Percentiles rank a stretch among this genome's conserved stretches.
Conservation (phyloP, 2,888 invertebrate genomes). For the Globia sparganii region DNA sequence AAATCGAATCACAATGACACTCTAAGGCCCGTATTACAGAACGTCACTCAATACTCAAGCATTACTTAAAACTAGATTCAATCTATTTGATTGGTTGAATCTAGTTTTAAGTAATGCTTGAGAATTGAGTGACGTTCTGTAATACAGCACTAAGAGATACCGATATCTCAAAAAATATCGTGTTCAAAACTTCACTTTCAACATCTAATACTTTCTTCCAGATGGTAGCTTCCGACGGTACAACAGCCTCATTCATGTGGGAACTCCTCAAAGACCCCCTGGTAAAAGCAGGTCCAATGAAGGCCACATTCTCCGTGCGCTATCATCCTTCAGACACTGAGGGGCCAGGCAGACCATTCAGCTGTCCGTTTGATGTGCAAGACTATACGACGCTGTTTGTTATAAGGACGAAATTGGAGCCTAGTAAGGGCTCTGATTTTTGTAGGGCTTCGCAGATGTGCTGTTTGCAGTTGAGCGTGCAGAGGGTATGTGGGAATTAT, state of each 20-base stretch:
- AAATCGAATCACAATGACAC: no score
- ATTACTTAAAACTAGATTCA: no score
- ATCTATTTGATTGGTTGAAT: no score
- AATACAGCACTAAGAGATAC: no score
- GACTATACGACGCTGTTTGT: constrained; percentile 97
- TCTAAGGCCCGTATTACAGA: no score
- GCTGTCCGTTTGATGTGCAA: constrained; percentile 94
- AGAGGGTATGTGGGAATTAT: constrained; percentile 83
- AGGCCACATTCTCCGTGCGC: constrained; percentile 82
- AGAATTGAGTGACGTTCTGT: no score
- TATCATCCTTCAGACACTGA: constrained; percentile 78
- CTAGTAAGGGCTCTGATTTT: constrained; percentile 94
- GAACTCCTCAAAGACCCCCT: constrained; percentile 92
- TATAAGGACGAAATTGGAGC: constrained; percentile 94
- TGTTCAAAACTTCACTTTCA: no score
- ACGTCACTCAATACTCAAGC: no score
- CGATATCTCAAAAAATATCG: no score
- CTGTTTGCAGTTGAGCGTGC: constrained; percentile 94
- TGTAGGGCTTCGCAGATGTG: constrained; percentile 97
- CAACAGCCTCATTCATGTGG: constrained; percentile 96
- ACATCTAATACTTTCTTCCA: no score
- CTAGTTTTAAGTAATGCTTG: no score
- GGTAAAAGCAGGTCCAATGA: constrained; percentile 90
- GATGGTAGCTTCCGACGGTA: constrained; percentile 93
- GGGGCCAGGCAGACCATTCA: constrained; percentile 86